These are phyloP conservation scores for Reticulitermes speratus DNA, from an alignment of 1,140 invertebrate genomes.

Conservation along the genomic window DNA sequence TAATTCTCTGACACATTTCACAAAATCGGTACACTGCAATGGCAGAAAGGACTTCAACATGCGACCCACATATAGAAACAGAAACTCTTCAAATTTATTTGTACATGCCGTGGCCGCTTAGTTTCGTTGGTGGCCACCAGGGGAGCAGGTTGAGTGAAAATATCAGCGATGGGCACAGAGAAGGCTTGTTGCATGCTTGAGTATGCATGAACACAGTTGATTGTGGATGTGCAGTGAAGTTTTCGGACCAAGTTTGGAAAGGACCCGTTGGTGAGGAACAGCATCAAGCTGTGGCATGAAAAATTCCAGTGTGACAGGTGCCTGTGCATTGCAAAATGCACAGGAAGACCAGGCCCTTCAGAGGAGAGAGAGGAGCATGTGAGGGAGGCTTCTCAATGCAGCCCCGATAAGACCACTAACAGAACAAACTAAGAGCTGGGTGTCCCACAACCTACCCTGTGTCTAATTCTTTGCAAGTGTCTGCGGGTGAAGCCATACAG, in stretches of 20 bases:
- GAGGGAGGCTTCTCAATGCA: neutral
- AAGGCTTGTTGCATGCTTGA: conserved; percentile 19
- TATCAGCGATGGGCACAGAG: neutral
- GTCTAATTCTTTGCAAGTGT: no score
- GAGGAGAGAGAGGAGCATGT: neutral
- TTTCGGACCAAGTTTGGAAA: neutral
- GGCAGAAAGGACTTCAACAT: no score
- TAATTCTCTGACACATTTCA: no score
- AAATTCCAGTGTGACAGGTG: conserved; percentile 11
- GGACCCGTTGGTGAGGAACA: neutral
- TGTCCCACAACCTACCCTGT: no score
- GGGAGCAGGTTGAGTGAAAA: no score
- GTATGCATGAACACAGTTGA: neutral
- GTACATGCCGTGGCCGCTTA: no score
- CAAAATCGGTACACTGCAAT: no score
- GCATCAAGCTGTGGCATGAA: conserved; percentile 14
- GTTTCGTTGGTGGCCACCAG: no score
- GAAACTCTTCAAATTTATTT: no score
- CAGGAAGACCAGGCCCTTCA: neutral
- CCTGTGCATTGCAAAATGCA: neutral
- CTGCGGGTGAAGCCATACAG: no score
- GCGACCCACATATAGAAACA: no score
- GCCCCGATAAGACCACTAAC: neutral
- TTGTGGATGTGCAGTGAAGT: neutral
- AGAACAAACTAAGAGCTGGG: no score